Conservation (phyloP, 2,888 invertebrate genomes). For the Danaus chrysippus region DNA sequence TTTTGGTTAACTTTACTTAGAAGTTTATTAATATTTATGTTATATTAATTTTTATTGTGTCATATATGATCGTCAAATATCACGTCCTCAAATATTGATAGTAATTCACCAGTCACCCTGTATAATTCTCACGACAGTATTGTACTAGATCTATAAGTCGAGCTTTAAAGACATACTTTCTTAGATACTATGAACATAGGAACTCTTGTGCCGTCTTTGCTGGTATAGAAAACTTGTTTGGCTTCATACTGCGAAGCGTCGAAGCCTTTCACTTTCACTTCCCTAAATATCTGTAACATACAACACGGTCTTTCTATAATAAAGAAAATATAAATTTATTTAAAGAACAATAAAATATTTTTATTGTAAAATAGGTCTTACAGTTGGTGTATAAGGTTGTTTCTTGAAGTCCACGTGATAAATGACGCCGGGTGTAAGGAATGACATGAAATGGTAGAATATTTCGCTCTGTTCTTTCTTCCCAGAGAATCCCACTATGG, state of each 20-base stretch:
- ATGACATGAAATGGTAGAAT: constrained; percentile 96
- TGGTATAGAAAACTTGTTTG: constrained; percentile 93
- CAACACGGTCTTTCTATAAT: neutral
- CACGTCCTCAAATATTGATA: no score
- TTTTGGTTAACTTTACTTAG: no score
- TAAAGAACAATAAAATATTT: neutral
- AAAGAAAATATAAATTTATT: neutral
- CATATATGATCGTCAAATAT: no score
- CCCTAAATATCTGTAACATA: constrained; percentile 84
- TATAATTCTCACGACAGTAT: no score
- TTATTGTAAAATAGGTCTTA: constrained; percentile 44
- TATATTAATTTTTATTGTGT: no score
- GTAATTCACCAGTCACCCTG: no score
- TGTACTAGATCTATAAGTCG: neutral
- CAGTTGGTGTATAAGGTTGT: constrained; percentile 80
- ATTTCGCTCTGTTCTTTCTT: constrained; percentile 92
- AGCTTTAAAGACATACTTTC: constrained; percentile 73
- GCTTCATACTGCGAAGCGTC: constrained; percentile 88
- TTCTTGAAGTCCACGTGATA: constrained; percentile 90
- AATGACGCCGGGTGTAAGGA: constrained; percentile 91
- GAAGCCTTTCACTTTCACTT: constrained; percentile 92
- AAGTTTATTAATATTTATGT: no score
- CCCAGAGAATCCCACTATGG: constrained; percentile 90
- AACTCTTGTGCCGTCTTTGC: constrained; percentile 95
- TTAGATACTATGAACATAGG: constrained; percentile 97